A percentile compares a stretch with the other conserved stretches of the same genome.
Conservation (phyloP, 1,140 invertebrate species). For the Ostrea denselamellosa region DNA sequence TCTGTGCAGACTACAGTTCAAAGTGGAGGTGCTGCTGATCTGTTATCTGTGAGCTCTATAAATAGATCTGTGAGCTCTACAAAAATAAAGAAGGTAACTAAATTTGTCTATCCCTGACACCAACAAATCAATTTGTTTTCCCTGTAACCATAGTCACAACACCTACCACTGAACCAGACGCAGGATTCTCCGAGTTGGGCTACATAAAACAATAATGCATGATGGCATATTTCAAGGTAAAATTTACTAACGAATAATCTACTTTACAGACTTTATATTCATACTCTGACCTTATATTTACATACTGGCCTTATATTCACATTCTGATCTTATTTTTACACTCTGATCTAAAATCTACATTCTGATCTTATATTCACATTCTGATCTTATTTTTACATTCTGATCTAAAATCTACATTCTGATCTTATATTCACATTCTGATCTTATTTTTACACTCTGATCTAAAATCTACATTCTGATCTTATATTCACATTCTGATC, state of each 20-base stretch:
- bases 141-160: neutral
- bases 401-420: too few species aligned
- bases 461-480: too few species aligned
- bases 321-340: neutral
- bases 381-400: neutral
- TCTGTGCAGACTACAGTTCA: neutral
- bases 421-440: neutral
- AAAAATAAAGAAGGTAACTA: neutral
- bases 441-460: neutral
- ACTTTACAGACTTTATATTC: too few species aligned
- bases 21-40: neutral
- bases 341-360: too few species aligned
- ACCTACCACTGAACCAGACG: constrained; percentile 17
- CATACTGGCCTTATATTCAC: too few species aligned
- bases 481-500: neutral
- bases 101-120: neutral
- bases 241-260: too few species aligned
- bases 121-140: constrained; percentile 1
- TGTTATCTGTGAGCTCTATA: neutral
- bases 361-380: too few species aligned
- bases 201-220: neutral
- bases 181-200: constrained; percentile 2
- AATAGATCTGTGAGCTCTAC: neutral
- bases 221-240: neutral
- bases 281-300: too few species aligned